phyloP scores from a whole-genome alignment of 37 sponge, comb jelly and placozoan species.

The Halisarca cf. caerulea region DNA sequence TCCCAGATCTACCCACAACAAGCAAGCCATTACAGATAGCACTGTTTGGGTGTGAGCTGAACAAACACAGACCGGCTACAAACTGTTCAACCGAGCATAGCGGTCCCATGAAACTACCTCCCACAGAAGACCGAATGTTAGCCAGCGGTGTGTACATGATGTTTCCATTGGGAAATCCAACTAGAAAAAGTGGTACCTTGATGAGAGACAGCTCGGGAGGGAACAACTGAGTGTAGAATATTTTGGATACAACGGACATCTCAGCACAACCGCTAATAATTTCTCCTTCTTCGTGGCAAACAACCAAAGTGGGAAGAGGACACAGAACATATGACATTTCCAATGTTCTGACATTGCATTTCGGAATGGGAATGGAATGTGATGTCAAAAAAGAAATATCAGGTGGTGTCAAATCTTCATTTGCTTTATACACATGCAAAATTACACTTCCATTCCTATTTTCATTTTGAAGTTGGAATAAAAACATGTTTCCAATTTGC shows the following conservation, averaged over 20 bases:
- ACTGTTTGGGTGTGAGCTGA: not conserved
- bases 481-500: not conserved
- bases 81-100: not conserved
- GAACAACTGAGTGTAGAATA: conserved; percentile 5
- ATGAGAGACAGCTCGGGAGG: not conserved
- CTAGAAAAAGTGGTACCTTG: not conserved
- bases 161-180: not conserved
- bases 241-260: not conserved
- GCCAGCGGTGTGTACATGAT: not conserved
- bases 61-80: not conserved
- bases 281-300: not conserved
- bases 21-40: not conserved
- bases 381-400: not conserved
- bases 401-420: no score
- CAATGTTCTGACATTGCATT: not conserved
- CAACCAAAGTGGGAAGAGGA: not conserved
- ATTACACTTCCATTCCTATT: not conserved
- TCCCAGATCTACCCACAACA: not conserved
- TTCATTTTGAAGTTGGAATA: not conserved
- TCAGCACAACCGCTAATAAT: no score
- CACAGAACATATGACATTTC: not conserved
- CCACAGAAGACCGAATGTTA: not conserved
- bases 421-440: not conserved
- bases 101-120: not conserved
- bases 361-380: not conserved